Base-by-base conservation (phyloP, 2,113 vertebrate genomes). In the Kobus ellipsiprymnus region DNA sequence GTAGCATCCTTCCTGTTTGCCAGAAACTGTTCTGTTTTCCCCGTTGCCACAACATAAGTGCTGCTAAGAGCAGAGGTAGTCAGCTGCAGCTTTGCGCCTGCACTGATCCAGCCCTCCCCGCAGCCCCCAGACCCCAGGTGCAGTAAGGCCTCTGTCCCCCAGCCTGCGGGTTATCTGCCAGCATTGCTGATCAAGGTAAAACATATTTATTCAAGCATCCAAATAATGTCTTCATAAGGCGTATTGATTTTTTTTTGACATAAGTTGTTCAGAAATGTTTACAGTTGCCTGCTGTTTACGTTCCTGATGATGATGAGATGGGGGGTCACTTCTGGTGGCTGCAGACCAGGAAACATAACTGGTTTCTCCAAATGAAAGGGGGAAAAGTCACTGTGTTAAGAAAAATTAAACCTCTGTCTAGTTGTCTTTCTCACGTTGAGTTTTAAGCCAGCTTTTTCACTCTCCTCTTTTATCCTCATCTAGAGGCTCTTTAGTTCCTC, bases 21-120 rank as follows among this genome's bases (percentile, higher is more conserved):
- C 96, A 96, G 90, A 96, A 97, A 96, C 92, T 80, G 10, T 98
- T 98, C 97, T 98, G 78, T 98, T 98, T 98, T 95, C 94, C 94
- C 93, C 96, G 95, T 98, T 98, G 95, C 97, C 97, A 96, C 97
- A 98, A 98, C 98, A 97, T 94, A 97, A 96, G 95, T 89, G 94
- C 97, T 97, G 94, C 98, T 97, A 96, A 98, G 97, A 98, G 98
- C 98, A 98, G 96, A 97, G 97, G 91, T 64, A 54, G 83, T 90
- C 46, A n/a, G 48, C 77, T 3, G 3, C 50, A 71, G 77, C 50
- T 52, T 40, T 55, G 60, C 64, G 64, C 94, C 87, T 48, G 67
- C 23, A 17, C 97, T 87, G 91, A 95, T 59, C 97, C 92, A 84
- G 93, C 97, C 97, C 80, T 95, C 71, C 89, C 95, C 46, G 62